Evolutionary conservation across 2,888 invertebrate species (phyloP), one percentile per base, ranked within the genome.

Genomic region (Lithophane semibrunnea): DNA sequence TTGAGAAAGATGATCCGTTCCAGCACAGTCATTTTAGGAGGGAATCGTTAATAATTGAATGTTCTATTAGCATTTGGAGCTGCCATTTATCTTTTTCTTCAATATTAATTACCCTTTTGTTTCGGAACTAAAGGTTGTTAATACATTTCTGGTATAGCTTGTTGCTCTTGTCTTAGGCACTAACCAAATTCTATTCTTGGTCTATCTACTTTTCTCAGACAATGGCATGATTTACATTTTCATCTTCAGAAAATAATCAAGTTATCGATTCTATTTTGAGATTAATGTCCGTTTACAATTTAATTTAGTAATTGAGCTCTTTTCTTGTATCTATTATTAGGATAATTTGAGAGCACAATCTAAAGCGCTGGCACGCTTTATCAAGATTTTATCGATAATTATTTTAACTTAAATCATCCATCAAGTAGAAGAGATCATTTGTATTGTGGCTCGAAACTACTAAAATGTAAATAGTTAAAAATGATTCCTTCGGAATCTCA

Each of bases 181-280:
- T 24, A 54, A 58, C 4, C 10, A 69, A 18, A 29, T 69, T 44
- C 3, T 21, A 13, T 18, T 47, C 1, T 18, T 21, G 5, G 21
- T 24, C 12, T 42, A 49, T 24, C 16, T 42, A 61, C 0, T 24
- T 44, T 42, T 49, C 12, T 52, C 1, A 0, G n/a, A 18, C 12
- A 5, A 16, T 37, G 0, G 12, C 9, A 16, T n/a, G 29, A 18
- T 24, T 21, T 16, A 7, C 0, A 21, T 52, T 21, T 67, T 16
- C 52, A 12, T 67, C 52, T 29, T 67, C 13, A 67, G 37, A 16
- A 54, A 67, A 37, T 67, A 37, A n/a, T n/a, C 37, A 1, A 52
- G 52, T 29, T n/a, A n/a, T n/a, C 18, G 16, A 18, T 63, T 52
- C 4, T 60, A 71, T 66, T 75, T 52, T 21, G 13, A 66, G n/a